phyloP scores from a whole-genome alignment of 2,797 vertebrate species.

The Kryptolebias ocellatus region DNA sequence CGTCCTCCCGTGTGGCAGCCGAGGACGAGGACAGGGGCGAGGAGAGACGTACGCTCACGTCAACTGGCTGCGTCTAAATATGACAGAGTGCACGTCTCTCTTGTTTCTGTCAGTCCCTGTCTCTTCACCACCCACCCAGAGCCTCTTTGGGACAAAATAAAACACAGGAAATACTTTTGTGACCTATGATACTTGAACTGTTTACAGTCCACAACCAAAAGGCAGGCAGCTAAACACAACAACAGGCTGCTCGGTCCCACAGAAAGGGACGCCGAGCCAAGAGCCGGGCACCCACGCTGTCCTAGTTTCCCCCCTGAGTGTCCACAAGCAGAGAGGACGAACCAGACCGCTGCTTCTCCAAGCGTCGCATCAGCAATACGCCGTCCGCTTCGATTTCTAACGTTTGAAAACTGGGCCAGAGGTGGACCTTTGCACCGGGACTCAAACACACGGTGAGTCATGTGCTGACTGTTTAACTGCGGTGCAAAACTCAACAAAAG shows the following conservation, averaged over 20 bases:
- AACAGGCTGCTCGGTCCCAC: constrained; percentile 59
- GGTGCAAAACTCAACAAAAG: not conserved
- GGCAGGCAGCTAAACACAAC: constrained; percentile 50
- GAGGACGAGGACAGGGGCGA: constrained; percentile 15
- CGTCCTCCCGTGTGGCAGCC: constrained; percentile 22
- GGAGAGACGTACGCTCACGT: constrained; percentile 18
- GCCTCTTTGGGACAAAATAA: not conserved
- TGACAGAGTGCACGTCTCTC: constrained; percentile 22
- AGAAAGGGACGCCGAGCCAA: constrained; percentile 43
- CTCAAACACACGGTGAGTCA: constrained; percentile 38
- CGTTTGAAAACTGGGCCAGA: constrained; percentile 39
- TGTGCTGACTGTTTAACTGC: constrained; percentile 7
- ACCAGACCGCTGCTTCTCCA: constrained; percentile 36
- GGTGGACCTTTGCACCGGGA: constrained; percentile 53
- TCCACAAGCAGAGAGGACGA: constrained; percentile 41
- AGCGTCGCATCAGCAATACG: constrained; percentile 28
- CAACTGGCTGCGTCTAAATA: constrained; percentile 38
- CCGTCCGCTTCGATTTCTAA: not conserved
- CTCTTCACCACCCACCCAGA: constrained; percentile 5
- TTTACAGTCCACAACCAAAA: not conserved
- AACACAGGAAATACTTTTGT: not conserved
- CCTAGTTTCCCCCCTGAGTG: constrained; percentile 67
- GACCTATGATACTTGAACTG: constrained; percentile 16
- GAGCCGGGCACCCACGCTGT: constrained; percentile 62
- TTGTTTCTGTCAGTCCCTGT: constrained; percentile 18